Evolutionary conservation across 1,140 invertebrate genomes (phyloP).

Genomic region (Plectus sambesii): DNA sequence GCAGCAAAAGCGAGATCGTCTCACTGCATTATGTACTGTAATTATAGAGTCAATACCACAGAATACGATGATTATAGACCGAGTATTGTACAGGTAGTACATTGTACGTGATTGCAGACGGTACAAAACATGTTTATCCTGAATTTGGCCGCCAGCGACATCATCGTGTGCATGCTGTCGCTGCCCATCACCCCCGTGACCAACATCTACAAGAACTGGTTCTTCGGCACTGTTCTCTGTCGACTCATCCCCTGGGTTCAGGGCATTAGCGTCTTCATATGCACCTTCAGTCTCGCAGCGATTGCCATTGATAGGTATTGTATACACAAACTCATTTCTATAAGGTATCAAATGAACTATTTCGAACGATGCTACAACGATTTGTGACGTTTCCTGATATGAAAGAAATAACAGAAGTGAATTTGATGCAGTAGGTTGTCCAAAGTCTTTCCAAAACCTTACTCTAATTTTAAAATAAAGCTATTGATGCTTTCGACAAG

Average conservation of each 20-base stretch:
- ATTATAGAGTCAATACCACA: background rate
- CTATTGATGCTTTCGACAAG: too few species aligned
- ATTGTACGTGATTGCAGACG: slow-evolving; percentile 67
- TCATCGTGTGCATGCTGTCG: slow-evolving; percentile 74
- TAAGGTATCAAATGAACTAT: too few species aligned
- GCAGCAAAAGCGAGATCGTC: too few species aligned
- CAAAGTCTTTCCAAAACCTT: too few species aligned
- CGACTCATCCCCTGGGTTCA: slow-evolving; percentile 39
- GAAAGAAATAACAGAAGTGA: too few species aligned
- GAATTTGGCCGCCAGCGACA: slow-evolving; percentile 85
- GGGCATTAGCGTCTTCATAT: slow-evolving; percentile 42
- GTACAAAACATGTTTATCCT: slow-evolving; percentile 96
- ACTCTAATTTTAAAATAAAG: too few species aligned
- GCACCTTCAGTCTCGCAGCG: slow-evolving; percentile 43
- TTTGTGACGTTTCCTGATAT: too few species aligned
- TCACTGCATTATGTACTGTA: slow-evolving; percentile 1
- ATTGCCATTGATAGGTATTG: slow-evolving; percentile 45
- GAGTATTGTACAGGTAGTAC: background rate
- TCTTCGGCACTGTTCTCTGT: slow-evolving; percentile 39
- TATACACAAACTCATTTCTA: too few species aligned
- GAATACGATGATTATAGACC: slow-evolving; percentile 10
- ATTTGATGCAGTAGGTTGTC: too few species aligned
- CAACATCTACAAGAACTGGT: slow-evolving; percentile 39
- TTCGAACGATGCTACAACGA: too few species aligned
- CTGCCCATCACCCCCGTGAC: slow-evolving; percentile 71